A percentile compares a stretch with the other conserved stretches of the same genome.
Evolutionary conservation across 1,140 invertebrate species (phyloP).

Genomic region (Aporrectodea caliginosa): DNA sequence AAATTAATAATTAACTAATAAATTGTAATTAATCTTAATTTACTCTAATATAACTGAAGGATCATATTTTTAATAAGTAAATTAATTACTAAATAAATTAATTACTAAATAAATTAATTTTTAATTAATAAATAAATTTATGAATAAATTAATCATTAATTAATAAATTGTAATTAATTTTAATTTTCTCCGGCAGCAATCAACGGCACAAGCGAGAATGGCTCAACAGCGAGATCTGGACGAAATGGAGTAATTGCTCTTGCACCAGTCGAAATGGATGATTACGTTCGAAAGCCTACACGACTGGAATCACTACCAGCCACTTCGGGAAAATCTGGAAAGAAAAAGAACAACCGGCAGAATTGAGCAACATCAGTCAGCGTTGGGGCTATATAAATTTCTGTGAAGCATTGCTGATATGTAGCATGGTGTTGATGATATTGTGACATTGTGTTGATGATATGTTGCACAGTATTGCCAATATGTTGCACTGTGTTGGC

Average conservation of each 20-base stretch:
- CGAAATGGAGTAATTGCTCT: background rate
- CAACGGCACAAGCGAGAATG: too few species aligned
- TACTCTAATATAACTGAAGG: too few species aligned
- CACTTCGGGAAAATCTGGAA: constrained; percentile 37
- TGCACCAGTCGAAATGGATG: background rate
- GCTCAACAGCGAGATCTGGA: background rate
- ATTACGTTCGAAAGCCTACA: constrained; percentile 39
- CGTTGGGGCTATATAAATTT: too few species aligned
- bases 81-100: background rate
- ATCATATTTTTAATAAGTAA: background rate
- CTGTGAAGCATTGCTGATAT: too few species aligned
- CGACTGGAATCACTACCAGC: constrained; percentile 47
- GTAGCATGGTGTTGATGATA: too few species aligned
- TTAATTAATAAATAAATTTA: background rate
- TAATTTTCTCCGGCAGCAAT: background rate
- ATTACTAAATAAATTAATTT: background rate
- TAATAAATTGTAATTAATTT: too few species aligned
- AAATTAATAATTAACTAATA: background rate
- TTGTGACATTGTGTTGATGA: too few species aligned
- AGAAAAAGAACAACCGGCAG: too few species aligned
- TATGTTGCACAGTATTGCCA: too few species aligned
- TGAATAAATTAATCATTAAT: background rate
- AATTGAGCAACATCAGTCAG: too few species aligned
- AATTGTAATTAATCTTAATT: too few species aligned
- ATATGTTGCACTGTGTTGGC: too few species aligned